Evolutionary conservation across 2,888 invertebrate species (phyloP).

Genomic region (Poecilus cupreus): DNA sequence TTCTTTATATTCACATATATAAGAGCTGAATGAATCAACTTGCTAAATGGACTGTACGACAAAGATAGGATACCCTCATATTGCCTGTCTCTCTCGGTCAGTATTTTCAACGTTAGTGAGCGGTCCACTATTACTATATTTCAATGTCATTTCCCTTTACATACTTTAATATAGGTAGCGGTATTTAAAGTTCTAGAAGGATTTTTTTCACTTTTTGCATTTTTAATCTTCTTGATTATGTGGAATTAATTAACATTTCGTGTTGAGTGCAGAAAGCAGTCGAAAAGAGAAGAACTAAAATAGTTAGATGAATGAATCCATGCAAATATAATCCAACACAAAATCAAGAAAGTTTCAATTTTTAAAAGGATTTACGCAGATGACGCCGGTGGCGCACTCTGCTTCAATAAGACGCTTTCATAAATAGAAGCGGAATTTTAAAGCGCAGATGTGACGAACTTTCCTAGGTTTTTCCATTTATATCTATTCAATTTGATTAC

Average conservation of each 20-base stretch:
- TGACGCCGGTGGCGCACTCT: slow-evolving; percentile 3
- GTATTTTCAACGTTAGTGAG: too few species aligned
- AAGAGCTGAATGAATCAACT: too few species aligned
- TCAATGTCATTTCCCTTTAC: too few species aligned
- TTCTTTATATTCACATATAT: too few species aligned
- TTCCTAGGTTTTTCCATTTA: slow-evolving; percentile 8
- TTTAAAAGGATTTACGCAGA: slow-evolving; percentile 32
- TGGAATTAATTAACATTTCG: neutral
- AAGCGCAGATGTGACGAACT: slow-evolving; percentile 2
- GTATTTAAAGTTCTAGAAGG: neutral
- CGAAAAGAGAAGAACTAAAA: neutral
- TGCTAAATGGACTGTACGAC: too few species aligned
- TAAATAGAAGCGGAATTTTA: slow-evolving; percentile 19
- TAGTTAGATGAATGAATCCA: slow-evolving; percentile 20
- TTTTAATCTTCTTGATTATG: neutral
- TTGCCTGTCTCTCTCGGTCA: too few species aligned
- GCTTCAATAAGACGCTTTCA: neutral
- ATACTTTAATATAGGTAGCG: too few species aligned
- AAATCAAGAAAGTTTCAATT: slow-evolving; percentile 40
- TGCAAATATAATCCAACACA: slow-evolving; percentile 29
- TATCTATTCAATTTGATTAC: neutral
- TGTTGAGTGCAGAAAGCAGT: neutral
- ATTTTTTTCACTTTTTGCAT: neutral
- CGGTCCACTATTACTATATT: too few species aligned
- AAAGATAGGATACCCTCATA: too few species aligned